Evolutionary conservation across 2,797 vertebrate genomes (phyloP), one percentile per base, ranked within the genome.

Genomic region (Tokudaia muenninki): DNA sequence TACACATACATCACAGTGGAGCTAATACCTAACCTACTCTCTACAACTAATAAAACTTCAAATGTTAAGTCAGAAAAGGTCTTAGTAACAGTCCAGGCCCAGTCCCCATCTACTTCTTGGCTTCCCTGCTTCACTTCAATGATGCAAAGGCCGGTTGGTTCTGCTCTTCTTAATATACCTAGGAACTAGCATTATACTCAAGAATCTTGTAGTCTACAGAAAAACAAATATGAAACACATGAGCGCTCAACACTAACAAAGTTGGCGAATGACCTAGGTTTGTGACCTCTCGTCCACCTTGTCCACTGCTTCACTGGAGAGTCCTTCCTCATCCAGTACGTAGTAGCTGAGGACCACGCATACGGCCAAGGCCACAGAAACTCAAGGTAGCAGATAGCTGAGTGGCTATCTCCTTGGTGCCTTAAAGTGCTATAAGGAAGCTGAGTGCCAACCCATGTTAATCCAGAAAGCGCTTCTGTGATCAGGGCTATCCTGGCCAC

Each of bases 401-500:
- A 65, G 52, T 89, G 14, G 91, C 57, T 79, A 31, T 91, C 57
- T 87, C 82, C 78, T 87, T 37, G 63, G 61, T 19, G 80, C 59
- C 44, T 91, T 31, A 31, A 14, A 21, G 63, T 55, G 19, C 75
- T 8, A 0, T 50, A 92, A 34, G 91, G 19, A 87, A 91, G 87
- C 75, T 22, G 67, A 55, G 24, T 3, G 70, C 55, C 52, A 87
- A 72, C 52, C 57, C 22, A 24, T 37, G 21, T 67, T 77, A 81
- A 87, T 5, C 3, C 82, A 41, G 1, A 87, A 13, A 86, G 83
- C 3, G 63, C 63, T 70, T n/a, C 72, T 59, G 13, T 65, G 44
- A 91, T 10, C 19, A 14, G 57, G 70, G 82, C 93, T 37, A 50
- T 67, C 92, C 81, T 82, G 92, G 92, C 41, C 57, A 94, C 98